Conservation (phyloP, 2,888 invertebrate genomes). For the Cephus nigrinus region DNA sequence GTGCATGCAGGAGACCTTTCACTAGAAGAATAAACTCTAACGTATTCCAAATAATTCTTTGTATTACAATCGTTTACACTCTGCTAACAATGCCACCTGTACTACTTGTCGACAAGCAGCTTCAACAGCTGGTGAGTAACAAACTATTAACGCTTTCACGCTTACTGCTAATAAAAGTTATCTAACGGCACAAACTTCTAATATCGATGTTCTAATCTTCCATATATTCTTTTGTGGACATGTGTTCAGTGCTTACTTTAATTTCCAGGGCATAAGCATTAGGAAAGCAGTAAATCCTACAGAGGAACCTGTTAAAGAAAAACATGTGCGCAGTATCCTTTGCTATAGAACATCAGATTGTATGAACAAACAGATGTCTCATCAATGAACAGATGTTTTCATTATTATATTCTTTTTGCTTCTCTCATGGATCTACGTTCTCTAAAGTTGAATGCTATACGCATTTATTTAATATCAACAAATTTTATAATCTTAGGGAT, state of each 20-base stretch:
- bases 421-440: background rate
- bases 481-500: too few relatives aligned
- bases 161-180: too few relatives aligned
- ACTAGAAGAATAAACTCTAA: conserved; percentile 26
- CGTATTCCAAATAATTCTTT: conserved; percentile 13
- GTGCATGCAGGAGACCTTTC: conserved; percentile 40
- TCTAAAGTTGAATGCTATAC: too few relatives aligned
- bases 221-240: too few relatives aligned
- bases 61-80: conserved; percentile 24
- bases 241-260: conserved; percentile 29
- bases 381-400: background rate
- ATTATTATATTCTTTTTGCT: background rate
- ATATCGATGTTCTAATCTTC: too few relatives aligned
- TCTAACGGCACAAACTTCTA: too few relatives aligned
- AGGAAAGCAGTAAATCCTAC: conserved; percentile 92
- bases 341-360: conserved; percentile 17
- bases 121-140: conserved; percentile 71
- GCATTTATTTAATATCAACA: too few relatives aligned
- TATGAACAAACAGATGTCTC: too few relatives aligned
- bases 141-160: background rate
- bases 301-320: conserved; percentile 96
- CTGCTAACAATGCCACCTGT: conserved; percentile 50
- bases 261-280: conserved; percentile 83
- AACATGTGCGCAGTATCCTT: conserved; percentile 90
- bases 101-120: conserved; percentile 68